Conservation (phyloP, 2,113 vertebrate species). For the Sinocyclocheilus rhinocerous region DNA sequence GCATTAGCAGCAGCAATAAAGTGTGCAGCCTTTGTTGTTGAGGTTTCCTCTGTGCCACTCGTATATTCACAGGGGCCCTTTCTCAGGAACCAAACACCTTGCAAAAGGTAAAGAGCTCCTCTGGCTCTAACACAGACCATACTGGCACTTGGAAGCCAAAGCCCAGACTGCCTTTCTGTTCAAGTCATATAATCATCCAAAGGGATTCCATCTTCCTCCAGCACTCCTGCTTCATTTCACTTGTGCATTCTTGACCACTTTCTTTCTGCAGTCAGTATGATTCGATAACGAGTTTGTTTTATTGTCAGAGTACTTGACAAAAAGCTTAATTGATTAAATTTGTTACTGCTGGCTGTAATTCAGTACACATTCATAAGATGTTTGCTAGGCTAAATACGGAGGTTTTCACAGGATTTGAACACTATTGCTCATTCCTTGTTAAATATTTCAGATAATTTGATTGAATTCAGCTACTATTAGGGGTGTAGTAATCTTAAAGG, state of each 20-base stretch:
- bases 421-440: background rate
- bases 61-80: conserved; percentile 25
- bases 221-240: background rate
- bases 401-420: background rate
- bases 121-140: conserved; percentile 15
- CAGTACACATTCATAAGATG: no score
- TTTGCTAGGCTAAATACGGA: no score
- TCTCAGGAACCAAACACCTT: conserved; percentile 23
- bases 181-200: conserved; percentile 36
- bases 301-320: background rate
- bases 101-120: conserved; percentile 19
- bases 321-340: background rate
- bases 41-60: conserved; percentile 31
- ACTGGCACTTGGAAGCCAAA: conserved; percentile 24
- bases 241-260: background rate
- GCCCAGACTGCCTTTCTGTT: conserved; percentile 37
- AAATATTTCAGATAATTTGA: background rate
- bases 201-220: conserved; percentile 26
- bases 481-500: no score
- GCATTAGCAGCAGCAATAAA: conserved; percentile 43
- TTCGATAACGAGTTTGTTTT: background rate
- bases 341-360: background rate
- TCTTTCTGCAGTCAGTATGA: background rate
- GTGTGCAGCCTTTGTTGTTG: conserved; percentile 37
- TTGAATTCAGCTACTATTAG: background rate